Conservation (phyloP, 92 coral and sea anemone genomes). For the Bergia puertoricense region DNA sequence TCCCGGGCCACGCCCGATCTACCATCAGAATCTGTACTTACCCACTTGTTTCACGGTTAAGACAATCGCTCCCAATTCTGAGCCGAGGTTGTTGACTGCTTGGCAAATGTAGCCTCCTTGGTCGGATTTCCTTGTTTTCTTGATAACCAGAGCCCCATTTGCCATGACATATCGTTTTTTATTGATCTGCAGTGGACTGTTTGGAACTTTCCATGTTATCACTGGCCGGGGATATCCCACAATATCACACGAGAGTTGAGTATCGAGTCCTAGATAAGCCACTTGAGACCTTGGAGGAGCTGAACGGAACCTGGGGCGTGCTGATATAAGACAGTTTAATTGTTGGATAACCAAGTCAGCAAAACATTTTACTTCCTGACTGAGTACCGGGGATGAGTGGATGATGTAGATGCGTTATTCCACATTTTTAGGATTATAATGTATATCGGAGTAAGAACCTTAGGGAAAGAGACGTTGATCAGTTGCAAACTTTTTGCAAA, state of each 20-base stretch:
- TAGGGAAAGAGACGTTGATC: too few species aligned
- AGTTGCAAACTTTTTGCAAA: too few species aligned
- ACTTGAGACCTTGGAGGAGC: background rate
- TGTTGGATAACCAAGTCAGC: too few species aligned
- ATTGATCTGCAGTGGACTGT: background rate
- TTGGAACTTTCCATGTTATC: background rate
- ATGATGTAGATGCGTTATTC: too few species aligned
- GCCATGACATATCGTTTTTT: background rate
- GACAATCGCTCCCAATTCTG: background rate
- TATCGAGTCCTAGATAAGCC: background rate
- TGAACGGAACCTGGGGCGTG: background rate
- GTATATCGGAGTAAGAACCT: too few species aligned
- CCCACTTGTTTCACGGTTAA: background rate
- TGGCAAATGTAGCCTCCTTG: background rate
- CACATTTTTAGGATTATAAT: too few species aligned
- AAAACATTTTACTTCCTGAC: too few species aligned
- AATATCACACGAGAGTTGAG: background rate
- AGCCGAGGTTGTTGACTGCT: background rate
- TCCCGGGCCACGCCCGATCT: background rate
- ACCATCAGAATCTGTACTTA: background rate
- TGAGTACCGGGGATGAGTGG: too few species aligned
- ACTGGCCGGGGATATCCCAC: conserved; percentile 21
- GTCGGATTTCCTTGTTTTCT: background rate
- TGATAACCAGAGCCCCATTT: background rate
- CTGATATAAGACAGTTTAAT: background rate